phyloP scores from a whole-genome alignment of 2,113 vertebrate genomes.

The Seriola quinqueradiata region DNA sequence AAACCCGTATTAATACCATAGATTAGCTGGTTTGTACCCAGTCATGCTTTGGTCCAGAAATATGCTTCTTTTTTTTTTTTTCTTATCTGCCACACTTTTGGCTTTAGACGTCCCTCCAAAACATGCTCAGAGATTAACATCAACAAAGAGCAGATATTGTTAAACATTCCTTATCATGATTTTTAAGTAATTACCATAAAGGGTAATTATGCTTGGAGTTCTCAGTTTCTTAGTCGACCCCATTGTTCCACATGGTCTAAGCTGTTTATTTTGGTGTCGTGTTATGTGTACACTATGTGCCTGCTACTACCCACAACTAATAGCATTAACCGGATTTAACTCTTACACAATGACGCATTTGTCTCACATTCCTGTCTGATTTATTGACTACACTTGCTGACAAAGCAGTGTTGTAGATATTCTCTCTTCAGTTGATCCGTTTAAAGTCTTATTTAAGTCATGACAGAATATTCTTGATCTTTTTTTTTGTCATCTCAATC shows the following conservation, averaged over 20 bases:
- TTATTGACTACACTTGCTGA: conserved; percentile 23
- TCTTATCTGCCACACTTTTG: conserved; percentile 34
- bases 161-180: conserved; percentile 12
- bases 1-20: conserved; percentile 53
- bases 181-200: conserved; percentile 21
- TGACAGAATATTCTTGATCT: background rate
- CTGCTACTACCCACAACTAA: conserved; percentile 54
- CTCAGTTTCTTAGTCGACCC: background rate
- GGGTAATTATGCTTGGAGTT: conserved; percentile 22
- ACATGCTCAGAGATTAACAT: conserved; percentile 31
- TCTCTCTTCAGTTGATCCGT: conserved; percentile 13
- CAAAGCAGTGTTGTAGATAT: conserved; percentile 4
- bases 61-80: conserved; percentile 5
- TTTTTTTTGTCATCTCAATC: background rate
- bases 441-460: background rate
- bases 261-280: conserved; percentile 50
- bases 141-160: conserved; percentile 23
- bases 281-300: conserved; percentile 37
- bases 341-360: conserved; percentile 62
- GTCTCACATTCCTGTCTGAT: conserved; percentile 60
- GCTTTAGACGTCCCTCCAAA: conserved; percentile 14
- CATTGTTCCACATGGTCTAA: conserved; percentile 48
- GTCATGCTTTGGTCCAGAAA: conserved; percentile 44
- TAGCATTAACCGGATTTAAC: conserved; percentile 77
- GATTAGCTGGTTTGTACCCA: conserved; percentile 60